These are phyloP conservation scores for Equus przewalskii DNA, from an alignment of 2,113 vertebrate species.

Conservation along the genomic window DNA sequence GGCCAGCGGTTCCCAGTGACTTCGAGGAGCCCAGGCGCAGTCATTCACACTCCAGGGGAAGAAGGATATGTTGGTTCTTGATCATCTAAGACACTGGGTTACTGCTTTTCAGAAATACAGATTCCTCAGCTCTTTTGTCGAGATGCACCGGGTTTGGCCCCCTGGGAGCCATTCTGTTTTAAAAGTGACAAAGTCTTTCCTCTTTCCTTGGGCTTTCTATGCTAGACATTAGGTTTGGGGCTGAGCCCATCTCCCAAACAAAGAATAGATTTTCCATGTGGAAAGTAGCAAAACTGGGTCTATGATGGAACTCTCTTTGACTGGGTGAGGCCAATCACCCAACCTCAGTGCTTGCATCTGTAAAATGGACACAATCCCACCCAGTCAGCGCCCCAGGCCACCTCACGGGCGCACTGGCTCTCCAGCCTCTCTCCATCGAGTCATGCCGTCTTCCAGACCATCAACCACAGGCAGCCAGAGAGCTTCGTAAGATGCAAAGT, in stretches of 20 bases:
- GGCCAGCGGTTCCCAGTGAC: too few species aligned
- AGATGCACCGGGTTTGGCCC: not conserved
- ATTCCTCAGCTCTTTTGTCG: not conserved
- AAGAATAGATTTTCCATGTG: not conserved
- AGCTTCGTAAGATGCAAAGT: not conserved
- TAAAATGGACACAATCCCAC: not conserved
- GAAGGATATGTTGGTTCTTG: not conserved
- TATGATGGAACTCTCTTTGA: not conserved
- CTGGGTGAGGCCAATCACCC: too few species aligned
- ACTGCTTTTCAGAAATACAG: not conserved
- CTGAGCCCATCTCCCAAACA: not conserved
- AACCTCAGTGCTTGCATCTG: not conserved
- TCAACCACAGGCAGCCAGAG: not conserved
- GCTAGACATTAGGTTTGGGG: not conserved
- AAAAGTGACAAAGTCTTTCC: not conserved
- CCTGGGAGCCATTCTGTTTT: not conserved
- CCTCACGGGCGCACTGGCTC: accelerated
- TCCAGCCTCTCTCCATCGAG: not conserved
- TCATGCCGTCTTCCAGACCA: not conserved
- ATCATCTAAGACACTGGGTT: not conserved
- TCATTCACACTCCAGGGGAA: not conserved
- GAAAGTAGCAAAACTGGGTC: not conserved
- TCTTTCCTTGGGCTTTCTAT: not conserved
- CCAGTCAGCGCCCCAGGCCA: not conserved
- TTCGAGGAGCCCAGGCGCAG: accelerated